A percentile compares a stretch with the other conserved stretches of the same genome.
Evolutionary conservation across 2,113 vertebrate species (phyloP).

Genomic region (Desmodus rotundus): DNA sequence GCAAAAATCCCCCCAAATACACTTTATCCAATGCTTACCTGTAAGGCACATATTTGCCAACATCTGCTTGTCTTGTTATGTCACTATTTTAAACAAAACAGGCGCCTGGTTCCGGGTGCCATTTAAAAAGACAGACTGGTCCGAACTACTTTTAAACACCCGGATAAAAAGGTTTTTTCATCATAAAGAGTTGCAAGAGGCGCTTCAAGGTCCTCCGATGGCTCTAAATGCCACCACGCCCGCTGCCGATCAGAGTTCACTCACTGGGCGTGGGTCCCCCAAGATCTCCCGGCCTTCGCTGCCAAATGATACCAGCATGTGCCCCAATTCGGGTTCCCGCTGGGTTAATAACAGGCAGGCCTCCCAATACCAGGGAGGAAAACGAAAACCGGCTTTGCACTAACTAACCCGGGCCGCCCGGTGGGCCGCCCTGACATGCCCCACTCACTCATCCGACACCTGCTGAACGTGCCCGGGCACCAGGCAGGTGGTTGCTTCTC

Average conservation of each 20-base stretch:
- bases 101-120: background rate
- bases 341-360: background rate
- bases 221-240: background rate
- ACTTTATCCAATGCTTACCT: background rate
- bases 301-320: background rate
- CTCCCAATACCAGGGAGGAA: background rate
- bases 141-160: background rate
- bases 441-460: background rate
- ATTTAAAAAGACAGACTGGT: background rate
- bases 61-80: background rate
- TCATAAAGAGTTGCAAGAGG: too few species aligned
- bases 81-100: background rate
- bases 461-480: accelerated
- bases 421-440: background rate
- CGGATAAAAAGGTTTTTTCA: background rate
- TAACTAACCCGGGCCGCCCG: background rate
- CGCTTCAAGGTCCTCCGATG: background rate
- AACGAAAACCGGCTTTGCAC: background rate
- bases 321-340: accelerated
- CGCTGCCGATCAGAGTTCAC: accelerated
- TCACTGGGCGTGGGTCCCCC: background rate
- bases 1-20: background rate
- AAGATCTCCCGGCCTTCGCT: background rate
- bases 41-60: background rate
- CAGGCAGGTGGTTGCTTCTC: background rate